These are phyloP conservation scores for Pyrochroa serraticornis DNA, from an alignment of 2,888 invertebrate species.

Conservation along the genomic window DNA sequence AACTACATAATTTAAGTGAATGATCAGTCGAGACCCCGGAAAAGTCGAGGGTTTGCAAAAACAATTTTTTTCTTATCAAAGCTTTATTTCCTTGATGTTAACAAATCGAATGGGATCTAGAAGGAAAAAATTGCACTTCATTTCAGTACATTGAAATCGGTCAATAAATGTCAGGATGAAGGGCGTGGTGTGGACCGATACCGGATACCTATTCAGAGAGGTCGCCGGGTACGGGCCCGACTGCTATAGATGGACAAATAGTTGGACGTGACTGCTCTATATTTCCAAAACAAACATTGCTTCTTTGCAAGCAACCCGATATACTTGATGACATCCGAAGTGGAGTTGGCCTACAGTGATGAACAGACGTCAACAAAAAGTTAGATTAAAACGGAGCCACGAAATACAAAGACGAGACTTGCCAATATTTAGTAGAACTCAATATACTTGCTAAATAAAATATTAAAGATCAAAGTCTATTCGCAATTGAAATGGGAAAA, in stretches of 20 bases:
- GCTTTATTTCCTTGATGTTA: background rate
- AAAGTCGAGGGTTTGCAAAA: no score
- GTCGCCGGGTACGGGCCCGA: conserved; percentile 9
- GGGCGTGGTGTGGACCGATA: conserved; percentile 16
- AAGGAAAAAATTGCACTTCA: conserved; percentile 9
- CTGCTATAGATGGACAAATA: conserved; percentile 23
- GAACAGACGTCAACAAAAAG: conserved; percentile 10
- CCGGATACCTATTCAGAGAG: conserved; percentile 17
- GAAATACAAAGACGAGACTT: no score
- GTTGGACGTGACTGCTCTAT: conserved; percentile 17
- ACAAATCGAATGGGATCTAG: background rate
- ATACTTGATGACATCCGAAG: conserved; percentile 10
- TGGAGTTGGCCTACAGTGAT: background rate
- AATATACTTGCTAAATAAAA: no score
- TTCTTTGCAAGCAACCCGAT: conserved; percentile 10
- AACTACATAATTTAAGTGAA: no score
- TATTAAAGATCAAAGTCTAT: no score
- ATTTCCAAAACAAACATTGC: conserved; percentile 23
- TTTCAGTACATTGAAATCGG: conserved; percentile 21
- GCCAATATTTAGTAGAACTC: no score
- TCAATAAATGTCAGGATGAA: conserved; percentile 25
- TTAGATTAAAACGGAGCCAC: conserved; percentile 3
- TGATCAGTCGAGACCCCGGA: no score
- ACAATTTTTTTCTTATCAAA: no score
- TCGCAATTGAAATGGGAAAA: no score